Evolutionary conservation across 1,140 invertebrate species (phyloP), one percentile per base, ranked within the genome.

Genomic region (Galleria mellonella): DNA sequence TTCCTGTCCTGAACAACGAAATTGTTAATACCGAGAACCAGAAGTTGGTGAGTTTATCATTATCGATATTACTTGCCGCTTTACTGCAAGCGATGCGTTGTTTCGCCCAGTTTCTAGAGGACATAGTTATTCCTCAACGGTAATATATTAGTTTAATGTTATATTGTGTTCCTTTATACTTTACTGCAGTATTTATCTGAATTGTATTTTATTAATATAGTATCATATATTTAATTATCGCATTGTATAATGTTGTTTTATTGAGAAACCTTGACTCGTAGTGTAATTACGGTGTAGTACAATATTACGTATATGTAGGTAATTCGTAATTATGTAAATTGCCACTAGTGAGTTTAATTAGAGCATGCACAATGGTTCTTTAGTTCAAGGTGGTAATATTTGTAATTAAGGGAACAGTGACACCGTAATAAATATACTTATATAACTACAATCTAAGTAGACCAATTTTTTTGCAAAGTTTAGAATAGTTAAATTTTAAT

Each of bases 31-130:
- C 69, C 1, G 79, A 85, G 51, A 82, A 63, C 47, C 74, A 83
- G 59, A 85, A 85, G 44, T 50, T 85, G 64, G 77, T 85, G 10
- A 82, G 75, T 56, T 49, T 85, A 9, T 83, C 82, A 14, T 62
- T 85, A 1, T 85, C 82, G 8, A 85, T 85, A 49, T 59, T 85
- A 9, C 62, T 85, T 7, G 82, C 82, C 9, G 82, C 82, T 10
- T 41, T 85, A 35, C 31, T 85, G 15, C 78, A 85, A 54, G 82
- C 82, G 58, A 76, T 85, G 82, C 70, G 72, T 14, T 85, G 78
- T 59, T 85, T 85, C 55, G 78, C 82, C 43, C 78, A 83, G 60
- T 85, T 85, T 52, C 55, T 85, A 58, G 82, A 85, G 52, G 73
- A 85, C 49, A 82, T 85, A 51, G 82, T 85, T 40, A 62, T 81